phyloP scores from a whole-genome alignment of 2,797 vertebrate species.

The Chloroceryle amazona region DNA sequence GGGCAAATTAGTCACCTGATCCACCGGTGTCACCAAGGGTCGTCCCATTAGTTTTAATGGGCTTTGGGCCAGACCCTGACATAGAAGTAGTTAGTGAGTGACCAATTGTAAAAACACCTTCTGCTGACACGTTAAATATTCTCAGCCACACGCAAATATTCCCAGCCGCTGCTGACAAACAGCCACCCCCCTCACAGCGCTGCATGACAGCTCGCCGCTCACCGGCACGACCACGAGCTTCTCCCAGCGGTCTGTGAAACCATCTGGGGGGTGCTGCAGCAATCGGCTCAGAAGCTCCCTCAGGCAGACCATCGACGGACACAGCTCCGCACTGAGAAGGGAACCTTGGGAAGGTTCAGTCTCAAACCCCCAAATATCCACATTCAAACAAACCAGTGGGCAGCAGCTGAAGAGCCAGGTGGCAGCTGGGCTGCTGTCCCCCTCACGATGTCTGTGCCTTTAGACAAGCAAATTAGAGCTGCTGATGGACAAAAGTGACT shows the following conservation, averaged over 20 bases:
- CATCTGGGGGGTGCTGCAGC: background rate
- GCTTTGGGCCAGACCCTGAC: background rate
- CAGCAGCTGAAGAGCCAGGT: no score
- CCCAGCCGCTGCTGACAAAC: background rate
- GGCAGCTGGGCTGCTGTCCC: background rate
- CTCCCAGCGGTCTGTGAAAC: fast-evolving
- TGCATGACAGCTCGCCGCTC: fast-evolving
- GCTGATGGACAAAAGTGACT: background rate
- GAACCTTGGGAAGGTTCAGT: fast-evolving
- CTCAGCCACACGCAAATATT: background rate
- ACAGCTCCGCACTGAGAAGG: background rate
- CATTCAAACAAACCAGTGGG: background rate
- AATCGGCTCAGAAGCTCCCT: fast-evolving
- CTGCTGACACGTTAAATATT: background rate
- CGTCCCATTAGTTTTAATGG: background rate
- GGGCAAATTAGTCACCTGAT: background rate
- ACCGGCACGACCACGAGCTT: background rate
- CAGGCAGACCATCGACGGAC: fast-evolving
- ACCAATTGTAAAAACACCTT: background rate
- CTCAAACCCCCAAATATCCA: background rate
- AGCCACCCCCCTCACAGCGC: background rate
- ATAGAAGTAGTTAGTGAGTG: background rate
- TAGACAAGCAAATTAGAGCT: background rate
- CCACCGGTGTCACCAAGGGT: background rate
- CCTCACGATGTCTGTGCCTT: fast-evolving